Evolutionary conservation across 2,888 invertebrate species (phyloP).

Genomic region (Mythimna vitellina): DNA sequence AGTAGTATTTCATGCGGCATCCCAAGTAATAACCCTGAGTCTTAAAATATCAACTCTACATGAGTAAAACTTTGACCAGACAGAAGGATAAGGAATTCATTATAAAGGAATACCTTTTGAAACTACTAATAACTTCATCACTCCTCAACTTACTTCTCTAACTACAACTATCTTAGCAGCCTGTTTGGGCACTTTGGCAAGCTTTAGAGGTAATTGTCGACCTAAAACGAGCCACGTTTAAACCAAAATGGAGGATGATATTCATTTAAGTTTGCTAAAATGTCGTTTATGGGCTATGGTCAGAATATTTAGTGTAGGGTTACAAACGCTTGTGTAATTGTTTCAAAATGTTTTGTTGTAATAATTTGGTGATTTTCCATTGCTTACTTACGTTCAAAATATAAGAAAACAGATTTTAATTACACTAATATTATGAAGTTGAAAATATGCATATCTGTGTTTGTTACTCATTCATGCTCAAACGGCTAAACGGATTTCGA

Average conservation of each 20-base stretch:
- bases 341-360: neutral
- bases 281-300: neutral
- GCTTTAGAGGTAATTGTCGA: constrained; percentile 28
- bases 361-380: neutral
- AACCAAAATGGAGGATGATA: constrained; percentile 24
- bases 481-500: too few relatives aligned
- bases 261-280: constrained; percentile 20
- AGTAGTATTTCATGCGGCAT: too few relatives aligned
- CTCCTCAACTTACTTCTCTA: constrained; percentile 8
- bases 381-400: too few relatives aligned
- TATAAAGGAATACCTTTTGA: neutral
- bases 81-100: too few relatives aligned
- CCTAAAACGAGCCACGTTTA: neutral
- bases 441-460: too few relatives aligned
- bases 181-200: constrained; percentile 4
- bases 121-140: constrained; percentile 16
- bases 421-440: too few relatives aligned
- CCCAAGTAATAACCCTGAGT: too few relatives aligned
- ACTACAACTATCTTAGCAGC: constrained; percentile 22
- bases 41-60: too few relatives aligned
- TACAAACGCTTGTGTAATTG: constrained; percentile 24
- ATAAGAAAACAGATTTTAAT: too few relatives aligned
- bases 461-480: too few relatives aligned
- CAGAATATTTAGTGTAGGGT: neutral
- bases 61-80: neutral